Evolutionary conservation across 2,797 vertebrate genomes (phyloP), one percentile per base, ranked within the genome.

Genomic region (Artibeus jamaicensis): DNA sequence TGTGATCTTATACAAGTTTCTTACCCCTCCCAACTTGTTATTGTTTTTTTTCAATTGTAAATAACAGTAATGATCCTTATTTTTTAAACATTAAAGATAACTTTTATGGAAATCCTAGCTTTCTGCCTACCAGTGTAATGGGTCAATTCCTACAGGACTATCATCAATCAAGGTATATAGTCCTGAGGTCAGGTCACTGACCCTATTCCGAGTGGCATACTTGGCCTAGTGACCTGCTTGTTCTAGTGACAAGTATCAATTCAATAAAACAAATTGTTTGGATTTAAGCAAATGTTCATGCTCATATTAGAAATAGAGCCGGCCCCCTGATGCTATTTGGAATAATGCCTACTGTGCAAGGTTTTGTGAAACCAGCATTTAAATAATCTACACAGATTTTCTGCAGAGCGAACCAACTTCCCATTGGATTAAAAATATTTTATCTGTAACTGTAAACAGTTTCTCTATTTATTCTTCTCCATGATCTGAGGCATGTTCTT

Each of bases 381-480:
- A 67, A 48, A 70, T 39, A 83, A 67, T 59, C 74, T 76, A 68
- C 18, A 87, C 15, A 67, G 9, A 68, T 48, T 88, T 92, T 88
- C 21, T 50, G 26, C 9, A 87, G 9, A 42, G 42, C 37, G 26
- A 12, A 71, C 10, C 22, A 48, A 10, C 11, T 93, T 87, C 3
- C 34, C 29, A 94, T 6, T 34, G 48, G 62, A 70, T 74, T 91
- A 37, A 78, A 88, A 86, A 62, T 1, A 83, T 78, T 57, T 9
- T 34, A 93, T 42, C 83, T 94, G 55, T 57, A 93, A 86, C 77
- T 94, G 11, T 85, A 92, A 95, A 89, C 26, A 34, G 14, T 22
- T 94, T 91, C 59, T 82, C 77, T 87, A 39, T 86, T 95, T 95
- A 14, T 37, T 86, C 10, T 78, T 94, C 39, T 83, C 76, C 18